These are phyloP conservation scores for Xenopus tropicalis DNA, from an alignment of 2,113 vertebrate species.

Conservation along the genomic window UCB_Xtro_10.0 CM004444.2:85300501-85301000, in stretches of 20 bases:
- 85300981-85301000: no score
- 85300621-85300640: constrained; percentile 25
- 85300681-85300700: constrained; percentile 37
- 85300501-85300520: not conserved
- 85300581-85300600: not conserved
- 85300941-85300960: no score
- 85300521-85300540: constrained; percentile 1
- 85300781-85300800: constrained; percentile 29
- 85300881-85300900: not conserved
- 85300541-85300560: constrained; percentile 31
- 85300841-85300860: not conserved
- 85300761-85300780: constrained; percentile 32
- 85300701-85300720: constrained; percentile 22
- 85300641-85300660: constrained; percentile 13
- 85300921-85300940: no score
- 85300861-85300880: not conserved
- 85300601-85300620: constrained; percentile 27
- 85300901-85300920: no score
- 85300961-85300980: no score
- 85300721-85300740: constrained; percentile 33
- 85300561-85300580: constrained; percentile 14
- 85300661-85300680: constrained; percentile 18
- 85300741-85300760: constrained; percentile 29
- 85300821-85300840: constrained; percentile 11
- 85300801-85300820: constrained; percentile 33